Evolutionary conservation across 2,888 invertebrate species (phyloP).

Genomic region (Drosophila colorata): DNA sequence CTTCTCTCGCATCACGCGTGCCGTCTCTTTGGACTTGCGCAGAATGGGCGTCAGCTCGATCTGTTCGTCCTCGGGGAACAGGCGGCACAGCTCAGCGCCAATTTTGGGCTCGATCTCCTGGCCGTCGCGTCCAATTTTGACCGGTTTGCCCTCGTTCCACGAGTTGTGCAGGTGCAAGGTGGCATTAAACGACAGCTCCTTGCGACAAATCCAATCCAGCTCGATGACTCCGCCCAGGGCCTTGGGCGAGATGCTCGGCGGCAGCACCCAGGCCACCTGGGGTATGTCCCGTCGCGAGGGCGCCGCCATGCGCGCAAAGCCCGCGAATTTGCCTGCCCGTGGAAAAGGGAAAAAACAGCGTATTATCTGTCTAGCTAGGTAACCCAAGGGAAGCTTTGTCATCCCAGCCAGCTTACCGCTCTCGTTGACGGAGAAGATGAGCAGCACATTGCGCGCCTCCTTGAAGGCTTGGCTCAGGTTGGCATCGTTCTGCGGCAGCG

Average conservation of each 20-base stretch:
- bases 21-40: conserved; percentile 93
- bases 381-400: background rate
- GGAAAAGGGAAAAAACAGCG: conserved; percentile 2
- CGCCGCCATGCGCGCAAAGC: conserved; percentile 95
- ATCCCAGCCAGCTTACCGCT: conserved; percentile 87
- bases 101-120: conserved; percentile 98
- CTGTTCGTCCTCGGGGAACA: conserved; percentile 96
- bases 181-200: conserved; percentile 96
- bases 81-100: conserved; percentile 95
- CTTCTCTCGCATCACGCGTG: conserved; percentile 87
- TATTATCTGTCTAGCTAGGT: conserved; percentile 1
- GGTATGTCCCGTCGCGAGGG: conserved; percentile 96
- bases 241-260: conserved; percentile 96
- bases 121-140: conserved; percentile 99
- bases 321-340: conserved; percentile 91
- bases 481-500: conserved; percentile 97
- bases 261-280: conserved; percentile 96
- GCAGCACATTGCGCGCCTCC: conserved; percentile 96
- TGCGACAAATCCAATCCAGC: conserved; percentile 98
- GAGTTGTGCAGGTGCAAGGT: conserved; percentile 97
- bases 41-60: conserved; percentile 95
- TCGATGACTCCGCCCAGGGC: conserved; percentile 98
- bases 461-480: conserved; percentile 97
- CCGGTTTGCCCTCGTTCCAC: conserved; percentile 99
- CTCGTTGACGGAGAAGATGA: conserved; percentile 99